phyloP scores from a whole-genome alignment of 2,888 invertebrate species.

The Itoplectis maculator region DNA sequence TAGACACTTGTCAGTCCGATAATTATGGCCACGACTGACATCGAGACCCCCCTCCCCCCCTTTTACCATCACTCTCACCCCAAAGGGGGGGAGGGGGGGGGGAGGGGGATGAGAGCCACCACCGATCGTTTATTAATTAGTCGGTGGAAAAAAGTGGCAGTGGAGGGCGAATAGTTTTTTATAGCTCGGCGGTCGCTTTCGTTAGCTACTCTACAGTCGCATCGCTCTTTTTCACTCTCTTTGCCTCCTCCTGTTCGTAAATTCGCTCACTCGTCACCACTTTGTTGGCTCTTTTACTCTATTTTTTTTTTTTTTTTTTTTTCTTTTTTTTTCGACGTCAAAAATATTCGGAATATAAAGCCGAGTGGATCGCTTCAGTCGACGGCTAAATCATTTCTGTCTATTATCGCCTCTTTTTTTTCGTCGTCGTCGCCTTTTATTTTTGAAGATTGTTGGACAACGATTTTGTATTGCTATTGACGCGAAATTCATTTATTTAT shows the following conservation, averaged over 20 bases:
- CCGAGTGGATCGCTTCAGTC: slow-evolving; percentile 17
- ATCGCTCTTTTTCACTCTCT: slow-evolving; percentile 15
- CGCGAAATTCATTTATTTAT: too few species aligned
- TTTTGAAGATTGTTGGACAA: too few species aligned
- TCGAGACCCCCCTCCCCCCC: slow-evolving; percentile 36
- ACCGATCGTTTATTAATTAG: slow-evolving; percentile 70
- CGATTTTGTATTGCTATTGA: background rate
- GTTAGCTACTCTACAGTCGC: background rate
- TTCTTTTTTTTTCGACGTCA: slow-evolving; percentile 2
- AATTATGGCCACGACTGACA: slow-evolving; percentile 66
- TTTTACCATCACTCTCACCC: too few species aligned
- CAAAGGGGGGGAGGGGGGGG: too few species aligned
- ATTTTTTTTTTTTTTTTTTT: background rate
- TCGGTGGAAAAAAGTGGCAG: slow-evolving; percentile 57
- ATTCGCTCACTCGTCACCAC: slow-evolving; percentile 19
- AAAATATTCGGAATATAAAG: slow-evolving; percentile 43
- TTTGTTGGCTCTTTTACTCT: background rate
- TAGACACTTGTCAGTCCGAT: slow-evolving; percentile 63
- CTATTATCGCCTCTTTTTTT: slow-evolving; percentile 28
- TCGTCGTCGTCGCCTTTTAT: background rate
- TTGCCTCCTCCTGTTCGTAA: slow-evolving; percentile 1
- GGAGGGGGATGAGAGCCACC: too few species aligned
- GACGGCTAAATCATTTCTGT: slow-evolving; percentile 41
- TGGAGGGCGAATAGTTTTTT: slow-evolving; percentile 52
- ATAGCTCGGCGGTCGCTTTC: background rate